Conservation (phyloP, 2,113 vertebrate species). For the Malurus cyaneus region DNA sequence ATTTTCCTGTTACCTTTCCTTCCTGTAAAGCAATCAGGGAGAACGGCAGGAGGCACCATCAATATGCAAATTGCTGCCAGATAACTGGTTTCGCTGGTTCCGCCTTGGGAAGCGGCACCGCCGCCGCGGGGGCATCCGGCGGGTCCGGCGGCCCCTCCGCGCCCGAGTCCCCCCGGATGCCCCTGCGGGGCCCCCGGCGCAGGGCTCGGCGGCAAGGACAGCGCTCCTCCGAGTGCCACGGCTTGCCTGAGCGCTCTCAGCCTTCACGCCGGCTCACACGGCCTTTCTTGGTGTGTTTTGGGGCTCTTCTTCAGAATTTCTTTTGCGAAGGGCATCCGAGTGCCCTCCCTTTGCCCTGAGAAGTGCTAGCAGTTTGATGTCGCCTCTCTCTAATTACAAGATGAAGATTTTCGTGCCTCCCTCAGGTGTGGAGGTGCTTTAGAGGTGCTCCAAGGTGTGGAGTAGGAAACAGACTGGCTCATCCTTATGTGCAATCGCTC, state of each 20-base stretch:
- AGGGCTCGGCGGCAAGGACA: not conserved
- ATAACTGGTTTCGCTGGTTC: slow-evolving; percentile 80
- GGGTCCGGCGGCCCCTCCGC: not conserved
- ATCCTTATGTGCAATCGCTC: accelerated
- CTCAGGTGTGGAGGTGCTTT: not conserved
- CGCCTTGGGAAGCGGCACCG: slow-evolving; percentile 69
- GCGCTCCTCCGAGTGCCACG: not conserved
- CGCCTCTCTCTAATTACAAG: not conserved
- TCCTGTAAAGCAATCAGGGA: slow-evolving; percentile 80
- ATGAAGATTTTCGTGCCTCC: not conserved
- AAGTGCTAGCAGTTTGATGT: not conserved
- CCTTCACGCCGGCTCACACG: accelerated
- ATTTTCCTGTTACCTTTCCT: slow-evolving; percentile 79
- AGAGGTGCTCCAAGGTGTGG: not conserved
- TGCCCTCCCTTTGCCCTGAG: not conserved
- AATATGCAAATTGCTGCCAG: slow-evolving; percentile 81
- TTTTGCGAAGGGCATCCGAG: accelerated
- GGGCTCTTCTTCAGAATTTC: not conserved
- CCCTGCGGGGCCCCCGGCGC: not conserved
- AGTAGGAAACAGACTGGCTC: not conserved
- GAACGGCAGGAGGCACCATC: slow-evolving; percentile 82
- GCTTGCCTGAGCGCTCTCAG: not conserved
- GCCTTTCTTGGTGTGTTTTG: accelerated
- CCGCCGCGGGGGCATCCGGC: not conserved
- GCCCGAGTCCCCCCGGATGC: not conserved